Evolutionary conservation across 30 jellyfish, hydroid and myxozoan genomes (phyloP), one percentile per base, ranked within the genome.

Genomic region (Catostylus mosaicus): DNA sequence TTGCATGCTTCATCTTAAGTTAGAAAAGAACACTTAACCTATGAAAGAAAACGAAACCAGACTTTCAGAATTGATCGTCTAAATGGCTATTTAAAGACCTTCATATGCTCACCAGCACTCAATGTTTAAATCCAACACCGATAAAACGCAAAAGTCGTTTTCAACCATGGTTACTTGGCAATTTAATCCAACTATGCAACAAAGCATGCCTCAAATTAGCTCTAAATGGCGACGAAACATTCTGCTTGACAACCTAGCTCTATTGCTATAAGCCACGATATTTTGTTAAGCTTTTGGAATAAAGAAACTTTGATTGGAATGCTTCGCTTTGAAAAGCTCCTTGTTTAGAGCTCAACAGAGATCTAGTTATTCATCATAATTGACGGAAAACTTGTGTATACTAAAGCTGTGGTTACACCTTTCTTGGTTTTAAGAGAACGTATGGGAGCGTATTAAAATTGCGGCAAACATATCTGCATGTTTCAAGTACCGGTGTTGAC

Each of bases 21-120:
- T 50, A 3, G 63, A 50, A 50, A 50, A 50, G 63, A 50, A 50
- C n/a, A n/a, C n/a, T n/a, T n/a, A n/a, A n/a, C n/a, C n/a, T n/a
- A n/a, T n/a, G n/a, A n/a, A n/a, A n/a, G n/a, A n/a, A n/a, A n/a
- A n/a, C n/a, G n/a, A n/a, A n/a, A n/a, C n/a, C n/a, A n/a, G n/a
- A n/a, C n/a, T n/a, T n/a, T n/a, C n/a, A n/a, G n/a, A n/a, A n/a
- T n/a, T n/a, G n/a, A n/a, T n/a, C n/a, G n/a, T n/a, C n/a, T n/a
- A n/a, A n/a, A n/a, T n/a, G n/a, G n/a, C n/a, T n/a, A n/a, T n/a
- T n/a, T n/a, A n/a, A n/a, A n/a, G n/a, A n/a, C n/a, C n/a, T n/a
- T n/a, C n/a, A n/a, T n/a, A n/a, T n/a, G n/a, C n/a, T n/a, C n/a
- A n/a, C n/a, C n/a, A n/a, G n/a, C n/a, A n/a, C n/a, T n/a, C n/a